Base-by-base conservation (phyloP, 2,888 invertebrate genomes). In the Timema podura region DNA sequence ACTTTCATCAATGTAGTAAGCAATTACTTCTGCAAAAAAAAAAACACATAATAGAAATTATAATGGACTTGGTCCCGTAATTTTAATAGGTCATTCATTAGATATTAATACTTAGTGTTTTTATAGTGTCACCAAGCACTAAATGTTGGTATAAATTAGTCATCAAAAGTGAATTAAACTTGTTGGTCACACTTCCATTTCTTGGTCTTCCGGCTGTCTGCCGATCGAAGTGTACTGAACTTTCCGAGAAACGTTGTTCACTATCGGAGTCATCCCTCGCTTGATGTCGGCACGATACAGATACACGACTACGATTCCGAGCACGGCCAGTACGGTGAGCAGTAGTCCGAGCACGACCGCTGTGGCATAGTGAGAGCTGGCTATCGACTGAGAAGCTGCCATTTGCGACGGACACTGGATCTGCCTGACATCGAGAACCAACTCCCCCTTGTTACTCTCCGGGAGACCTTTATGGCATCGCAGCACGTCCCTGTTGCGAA, bases 161-260 rank as follows among this genome's bases (percentile, higher is more conserved):
- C 3, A 30, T 30, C 30, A 30, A 30, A 30, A 30, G 3, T 30
- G 30, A 30, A 3, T 30, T 45, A 8, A 8, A 1, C 45, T 46
- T 45, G 48, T 10, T 44, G 16, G 0, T 59, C 65, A 73, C 45
- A 73, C 71, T 45, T 73, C 68, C 70, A 73, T 73, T 16, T 73
- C 73, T 30, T 70, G 71, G 46, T 71, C 71, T 51, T 72, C 72
- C 7, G 71, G 71, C 48, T 71, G 70, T 75, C 86, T 86, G 71
- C 85, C 85, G 75, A 91, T 90, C 9, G 89, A 88, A 0, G 90
- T 90, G 76, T 91, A 91, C 74, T 90, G 89, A 51, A 91, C 90
- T 78, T 90, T 89, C 77, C 88, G 85, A 51, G 88, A 85, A 54
- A 90, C 86, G 69, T 86, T 85, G 74, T 89, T 87, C 65, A 90